Conservation (phyloP, 1,140 invertebrate species). For the Matsumurasca onukii region DNA sequence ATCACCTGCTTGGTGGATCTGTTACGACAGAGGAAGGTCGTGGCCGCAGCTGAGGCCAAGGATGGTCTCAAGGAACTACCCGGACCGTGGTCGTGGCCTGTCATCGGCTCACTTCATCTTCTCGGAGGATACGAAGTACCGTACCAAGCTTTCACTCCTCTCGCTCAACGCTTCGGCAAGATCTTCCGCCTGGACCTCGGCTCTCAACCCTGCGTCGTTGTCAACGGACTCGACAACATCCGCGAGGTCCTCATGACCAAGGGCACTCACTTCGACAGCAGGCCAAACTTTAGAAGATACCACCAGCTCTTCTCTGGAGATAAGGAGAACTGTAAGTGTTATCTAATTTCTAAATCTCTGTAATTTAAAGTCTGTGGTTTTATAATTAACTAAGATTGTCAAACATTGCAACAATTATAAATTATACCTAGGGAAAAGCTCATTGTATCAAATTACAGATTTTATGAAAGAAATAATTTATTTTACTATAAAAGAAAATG, state of each 20-base stretch:
- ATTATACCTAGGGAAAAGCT: too few species aligned
- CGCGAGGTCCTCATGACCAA: constrained; percentile 62
- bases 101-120: constrained; percentile 60
- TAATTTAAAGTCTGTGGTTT: background rate
- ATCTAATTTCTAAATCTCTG: background rate
- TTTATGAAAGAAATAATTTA: too few species aligned
- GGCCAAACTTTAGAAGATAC: constrained; percentile 65
- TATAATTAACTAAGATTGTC: constrained; percentile 17
- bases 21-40: background rate
- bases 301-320: constrained; percentile 63
- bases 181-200: constrained; percentile 62
- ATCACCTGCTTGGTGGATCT: background rate
- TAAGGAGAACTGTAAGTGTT: constrained; percentile 68
- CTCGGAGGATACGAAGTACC: constrained; percentile 61
- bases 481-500: too few species aligned
- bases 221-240: constrained; percentile 63
- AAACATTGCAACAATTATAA: background rate
- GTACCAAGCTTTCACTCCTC: constrained; percentile 61
- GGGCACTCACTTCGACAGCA: constrained; percentile 61
- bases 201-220: constrained; percentile 58
- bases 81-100: constrained; percentile 57
- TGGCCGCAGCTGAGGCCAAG: background rate
- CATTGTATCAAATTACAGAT: too few species aligned
- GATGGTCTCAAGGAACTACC: constrained; percentile 43
- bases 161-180: constrained; percentile 56